These are phyloP conservation scores for Cephalotes varians DNA, from an alignment of 2,888 invertebrate species.

Conservation along the genomic window DNA sequence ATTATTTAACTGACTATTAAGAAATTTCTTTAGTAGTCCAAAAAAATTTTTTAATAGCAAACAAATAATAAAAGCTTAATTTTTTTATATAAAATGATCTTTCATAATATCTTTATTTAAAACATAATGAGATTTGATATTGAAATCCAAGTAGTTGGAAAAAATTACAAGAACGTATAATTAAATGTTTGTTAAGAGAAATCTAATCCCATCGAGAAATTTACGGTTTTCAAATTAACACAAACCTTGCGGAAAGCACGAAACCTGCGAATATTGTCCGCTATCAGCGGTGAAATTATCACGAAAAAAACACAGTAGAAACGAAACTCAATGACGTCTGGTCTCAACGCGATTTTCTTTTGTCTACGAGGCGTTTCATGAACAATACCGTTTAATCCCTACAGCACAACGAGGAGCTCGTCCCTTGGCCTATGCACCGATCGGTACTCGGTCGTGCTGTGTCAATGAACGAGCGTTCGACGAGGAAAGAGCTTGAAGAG, in stretches of 20 bases:
- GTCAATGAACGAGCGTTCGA: conserved; percentile 68
- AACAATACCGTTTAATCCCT: conserved; percentile 73
- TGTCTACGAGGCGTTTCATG: conserved; percentile 70
- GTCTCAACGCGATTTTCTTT: conserved; percentile 72
- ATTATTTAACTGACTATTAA: conserved; percentile 12
- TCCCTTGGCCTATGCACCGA: conserved; percentile 30
- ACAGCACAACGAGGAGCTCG: conserved; percentile 53
- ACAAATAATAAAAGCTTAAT: neutral
- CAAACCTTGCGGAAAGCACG: neutral
- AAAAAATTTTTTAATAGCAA: neutral
- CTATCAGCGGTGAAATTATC: neutral
- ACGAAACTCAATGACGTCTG: conserved; percentile 32
- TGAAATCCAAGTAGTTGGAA: neutral
- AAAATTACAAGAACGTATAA: neutral
- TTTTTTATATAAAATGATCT: neutral
- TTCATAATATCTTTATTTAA: neutral
- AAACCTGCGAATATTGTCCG: neutral
- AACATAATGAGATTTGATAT: neutral
- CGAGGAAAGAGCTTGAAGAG: conserved; percentile 57
- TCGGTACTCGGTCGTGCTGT: conserved; percentile 60
- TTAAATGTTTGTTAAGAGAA: neutral
- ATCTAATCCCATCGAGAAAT: neutral
- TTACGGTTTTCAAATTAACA: neutral
- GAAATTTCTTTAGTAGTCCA: neutral
- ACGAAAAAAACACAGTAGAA: neutral